Conservation (phyloP, 1,140 invertebrate genomes). For the Helicoverpa zea region DNA sequence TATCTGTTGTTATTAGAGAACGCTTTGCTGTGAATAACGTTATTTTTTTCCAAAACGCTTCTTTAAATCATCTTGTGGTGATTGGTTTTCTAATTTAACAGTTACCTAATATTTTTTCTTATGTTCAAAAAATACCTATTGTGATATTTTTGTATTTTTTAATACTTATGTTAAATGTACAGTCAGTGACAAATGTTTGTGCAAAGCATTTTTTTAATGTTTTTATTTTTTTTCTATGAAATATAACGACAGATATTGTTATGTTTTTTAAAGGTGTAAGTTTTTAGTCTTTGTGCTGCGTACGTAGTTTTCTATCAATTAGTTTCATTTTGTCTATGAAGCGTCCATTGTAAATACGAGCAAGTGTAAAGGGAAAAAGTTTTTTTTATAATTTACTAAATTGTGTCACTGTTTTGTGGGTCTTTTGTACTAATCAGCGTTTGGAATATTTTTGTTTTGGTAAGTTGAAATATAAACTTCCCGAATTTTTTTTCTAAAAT, state of each 20-base stretch:
- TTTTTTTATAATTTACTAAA: slow-evolving; percentile 46
- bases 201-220: too few relatives aligned
- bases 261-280: slow-evolving; percentile 64
- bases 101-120: not conserved
- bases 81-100: slow-evolving; percentile 36
- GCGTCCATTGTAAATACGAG: slow-evolving; percentile 82
- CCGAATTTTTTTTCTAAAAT: not conserved
- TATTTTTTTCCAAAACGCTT: slow-evolving; percentile 10
- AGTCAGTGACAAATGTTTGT: not conserved
- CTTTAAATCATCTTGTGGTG: slow-evolving; percentile 19
- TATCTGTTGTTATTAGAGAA: slow-evolving; percentile 68
- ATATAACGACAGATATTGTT: slow-evolving; percentile 67
- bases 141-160: not conserved
- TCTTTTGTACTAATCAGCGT: slow-evolving; percentile 43
- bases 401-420: slow-evolving; percentile 74
- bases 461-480: slow-evolving; percentile 16
- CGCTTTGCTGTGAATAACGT: slow-evolving; percentile 30
- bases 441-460: not conserved
- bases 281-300: slow-evolving; percentile 79
- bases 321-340: slow-evolving; percentile 59
- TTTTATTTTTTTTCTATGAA: not conserved
- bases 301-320: slow-evolving; percentile 67
- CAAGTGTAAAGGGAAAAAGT: slow-evolving; percentile 80
- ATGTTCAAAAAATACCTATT: not conserved
- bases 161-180: not conserved